A percentile compares a stretch with the other conserved stretches of the same genome.
These are phyloP conservation scores for Bhutanitis thaidina DNA, from an alignment of 2,888 invertebrate genomes.

Conservation along the genomic window DNA sequence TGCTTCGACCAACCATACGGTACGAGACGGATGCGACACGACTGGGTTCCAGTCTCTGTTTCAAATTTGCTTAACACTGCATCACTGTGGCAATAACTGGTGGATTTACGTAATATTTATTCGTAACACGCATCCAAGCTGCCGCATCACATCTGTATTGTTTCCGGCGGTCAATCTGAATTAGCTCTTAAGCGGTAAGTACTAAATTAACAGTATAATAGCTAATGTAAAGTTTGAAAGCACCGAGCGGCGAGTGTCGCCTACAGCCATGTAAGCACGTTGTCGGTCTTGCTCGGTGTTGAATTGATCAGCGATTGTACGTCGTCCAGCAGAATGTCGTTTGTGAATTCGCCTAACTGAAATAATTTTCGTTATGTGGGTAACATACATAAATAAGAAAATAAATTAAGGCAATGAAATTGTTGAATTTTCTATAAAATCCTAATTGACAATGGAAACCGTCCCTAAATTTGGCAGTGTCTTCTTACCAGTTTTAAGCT, in stretches of 20 bases:
- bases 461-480: no score
- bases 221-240: conserved; percentile 36
- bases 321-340: conserved; percentile 91
- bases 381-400: no score
- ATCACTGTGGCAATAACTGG: conserved; percentile 9
- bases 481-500: no score
- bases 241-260: conserved; percentile 2
- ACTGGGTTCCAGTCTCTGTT: no score
- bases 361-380: conserved; percentile 26
- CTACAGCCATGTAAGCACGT: conserved; percentile 92
- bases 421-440: no score
- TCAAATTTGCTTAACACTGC: background rate
- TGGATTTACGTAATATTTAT: background rate
- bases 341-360: conserved; percentile 91
- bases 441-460: no score
- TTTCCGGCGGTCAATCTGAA: conserved; percentile 13
- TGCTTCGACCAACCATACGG: conserved; percentile 13
- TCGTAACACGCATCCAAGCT: background rate
- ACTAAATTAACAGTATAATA: conserved; percentile 41
- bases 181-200: conserved; percentile 36
- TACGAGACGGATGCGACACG: background rate
- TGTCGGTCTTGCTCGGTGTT: conserved; percentile 91
- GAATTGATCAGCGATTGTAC: conserved; percentile 95
- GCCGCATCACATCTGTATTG: conserved; percentile 3
- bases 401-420: no score